Base-by-base conservation (phyloP, 2,888 invertebrate genomes). In the Phlogophora meticulosa region DNA sequence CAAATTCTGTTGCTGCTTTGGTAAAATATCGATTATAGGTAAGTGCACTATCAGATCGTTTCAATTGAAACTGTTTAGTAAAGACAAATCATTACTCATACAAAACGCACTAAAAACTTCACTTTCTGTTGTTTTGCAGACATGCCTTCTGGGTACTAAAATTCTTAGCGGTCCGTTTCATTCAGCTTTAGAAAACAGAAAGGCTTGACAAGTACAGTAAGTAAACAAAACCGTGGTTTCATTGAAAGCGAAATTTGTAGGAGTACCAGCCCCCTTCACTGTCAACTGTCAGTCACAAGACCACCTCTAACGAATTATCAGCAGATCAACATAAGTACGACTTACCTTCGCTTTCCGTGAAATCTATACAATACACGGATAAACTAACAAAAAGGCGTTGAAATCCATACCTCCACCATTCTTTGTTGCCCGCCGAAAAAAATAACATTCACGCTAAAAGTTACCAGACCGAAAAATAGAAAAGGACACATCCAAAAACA, bases 341-440 rank as follows among this genome's bases (percentile, higher is more conserved):
- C 84, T 88, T 90, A 93, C 91, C 90, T 92, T 93, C 90, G 90
- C 91, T 93, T 94, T 93, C 92, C 84, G 73, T 90, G 92, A 93
- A 94, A 93, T 88, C 90, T 88, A 90, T 90, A 85, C 87, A 88
- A 88, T 86, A 81, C 85, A 70, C 74, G 87, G 91, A 92, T 94
- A 94, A 92, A 92, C 84, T 87, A 93, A 94, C 95, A 94, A 94
- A 85, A 82, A 93, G 93, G 95, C 94, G 95, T 93, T 89, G 94
- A 94, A 94, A 95, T 94, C 92, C 90, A 94, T 94, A 94, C 94
- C 92, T 91, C 82, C 67, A 81, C 81, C 59, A 65, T 63, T 60
- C 70, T 70, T 78, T 76, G 82, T 77, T 87, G 87, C 87, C 88
- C 85, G 85, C 79, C 70, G 62, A 85, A 88, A 92, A 92, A 82